Evolutionary conservation across 1,140 invertebrate species (phyloP), one percentile per base, ranked within the genome.

Genomic region (Prorops nasuta): DNA sequence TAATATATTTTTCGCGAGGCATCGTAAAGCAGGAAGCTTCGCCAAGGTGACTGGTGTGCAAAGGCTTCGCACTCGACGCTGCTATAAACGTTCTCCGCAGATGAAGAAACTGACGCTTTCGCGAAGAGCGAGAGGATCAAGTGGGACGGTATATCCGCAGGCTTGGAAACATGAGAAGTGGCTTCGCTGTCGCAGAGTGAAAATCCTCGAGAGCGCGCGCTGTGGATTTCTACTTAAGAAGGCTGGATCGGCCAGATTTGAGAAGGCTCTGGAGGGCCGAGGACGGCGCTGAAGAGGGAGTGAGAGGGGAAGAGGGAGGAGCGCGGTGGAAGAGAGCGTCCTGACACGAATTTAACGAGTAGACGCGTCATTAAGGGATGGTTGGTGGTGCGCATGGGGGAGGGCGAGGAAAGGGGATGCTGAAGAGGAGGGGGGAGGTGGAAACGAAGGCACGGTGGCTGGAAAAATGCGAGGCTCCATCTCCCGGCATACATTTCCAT

Each of bases 401-500:
- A 22, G 20, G 17, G 42, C 3, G 17, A 20, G 10, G 37, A 37
- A 14, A 34, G 36, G 22, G 36, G 15, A 37, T 16, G 44, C 15
- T 12, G 24, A 18, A 9, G 31, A 18, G 32, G 35, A 32, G 14
- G 28, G 36, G 38, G 31, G 20, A 35, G 61, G 57, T 72, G 66
- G 67, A 76, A 77, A 75, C 66, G 68, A 75, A 75, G 70, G 59
- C 59, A 67, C 58, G 63, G 63, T 70, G 64, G 54, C 66, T 63
- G 67, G 71, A 77, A 76, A 77, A 77, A 77, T 76, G 71, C 58
- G 69, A 67, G 50, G 61, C 71, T 72, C 51, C 65, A 64, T 72
- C 72, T 74, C 69, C 61, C 55, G 61, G 75, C 68, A 77, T 77
- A 76, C 51, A 77, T 77, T 77, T 77, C 73, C 75, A 77, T 77